Conservation (phyloP, 2,797 vertebrate genomes). For the Discoglossus pictus region DNA sequence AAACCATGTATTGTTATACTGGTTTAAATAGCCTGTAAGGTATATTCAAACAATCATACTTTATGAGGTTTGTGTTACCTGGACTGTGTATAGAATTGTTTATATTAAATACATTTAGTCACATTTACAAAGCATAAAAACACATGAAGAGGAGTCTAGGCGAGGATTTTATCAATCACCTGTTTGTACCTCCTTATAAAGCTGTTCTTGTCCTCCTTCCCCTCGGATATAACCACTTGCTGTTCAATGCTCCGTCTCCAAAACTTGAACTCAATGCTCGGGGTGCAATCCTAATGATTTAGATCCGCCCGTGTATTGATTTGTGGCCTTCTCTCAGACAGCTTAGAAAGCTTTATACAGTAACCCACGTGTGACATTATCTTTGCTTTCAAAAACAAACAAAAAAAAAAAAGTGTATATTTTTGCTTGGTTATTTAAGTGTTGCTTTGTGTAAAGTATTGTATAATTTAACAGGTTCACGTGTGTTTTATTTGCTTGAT, state of each 20-base stretch:
- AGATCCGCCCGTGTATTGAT: constrained; percentile 64
- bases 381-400: no score
- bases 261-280: constrained; percentile 72
- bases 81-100: no score
- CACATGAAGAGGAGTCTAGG: no score
- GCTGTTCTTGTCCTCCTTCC: no score
- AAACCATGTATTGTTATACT: no score
- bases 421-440: constrained; percentile 84
- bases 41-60: no score
- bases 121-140: no score
- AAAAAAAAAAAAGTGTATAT: constrained; percentile 66
- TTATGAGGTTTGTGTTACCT: no score
- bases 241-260: constrained; percentile 69
- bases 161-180: no score
- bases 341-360: constrained; percentile 78
- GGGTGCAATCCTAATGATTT: constrained; percentile 68
- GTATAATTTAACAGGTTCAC: constrained; percentile 75
- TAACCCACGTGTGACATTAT: constrained; percentile 82
- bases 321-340: constrained; percentile 75
- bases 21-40: no score
- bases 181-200: no score
- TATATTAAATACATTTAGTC: no score
- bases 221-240: constrained; percentile 63
- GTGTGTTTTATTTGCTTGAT: constrained; percentile 72
- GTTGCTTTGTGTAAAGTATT: constrained; percentile 81